Evolutionary conservation across 2,113 vertebrate genomes (phyloP).

Genomic region (Cyprinodon variegatus): DNA sequence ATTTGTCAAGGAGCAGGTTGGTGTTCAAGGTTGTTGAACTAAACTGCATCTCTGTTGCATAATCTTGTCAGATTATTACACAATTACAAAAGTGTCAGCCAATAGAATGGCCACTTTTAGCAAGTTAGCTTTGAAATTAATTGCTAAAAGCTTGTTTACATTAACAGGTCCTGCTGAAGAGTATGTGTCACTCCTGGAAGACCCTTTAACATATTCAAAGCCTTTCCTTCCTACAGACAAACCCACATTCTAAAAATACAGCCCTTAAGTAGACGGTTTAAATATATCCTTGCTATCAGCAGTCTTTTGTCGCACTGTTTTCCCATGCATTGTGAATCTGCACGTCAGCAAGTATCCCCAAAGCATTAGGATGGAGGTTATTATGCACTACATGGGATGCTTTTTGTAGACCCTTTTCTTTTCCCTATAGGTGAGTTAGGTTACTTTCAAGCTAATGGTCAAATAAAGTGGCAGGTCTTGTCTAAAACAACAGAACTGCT

Average conservation of each 20-base stretch:
- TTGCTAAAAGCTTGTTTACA: conserved; percentile 7
- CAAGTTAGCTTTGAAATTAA: background rate
- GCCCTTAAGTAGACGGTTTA: background rate
- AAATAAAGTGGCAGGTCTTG: background rate
- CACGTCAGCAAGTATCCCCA: background rate
- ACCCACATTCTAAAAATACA: background rate
- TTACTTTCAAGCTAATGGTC: background rate
- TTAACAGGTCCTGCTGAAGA: background rate
- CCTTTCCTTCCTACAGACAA: background rate
- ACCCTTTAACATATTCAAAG: background rate
- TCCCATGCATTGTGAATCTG: background rate
- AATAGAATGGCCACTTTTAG: conserved; percentile 3
- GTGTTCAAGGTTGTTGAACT: conserved; percentile 14
- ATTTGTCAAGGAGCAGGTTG: conserved; percentile 21
- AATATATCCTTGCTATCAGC: no score
- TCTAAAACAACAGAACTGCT: background rate
- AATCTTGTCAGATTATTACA: conserved; percentile 16
- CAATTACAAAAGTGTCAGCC: conserved; percentile 7
- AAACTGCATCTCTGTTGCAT: conserved; percentile 29
- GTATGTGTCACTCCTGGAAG: background rate
- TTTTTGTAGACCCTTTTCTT: background rate
- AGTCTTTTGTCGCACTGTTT: background rate
- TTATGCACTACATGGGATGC: background rate
- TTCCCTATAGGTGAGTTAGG: background rate
- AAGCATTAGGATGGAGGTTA: background rate